Evolutionary conservation across 2,797 vertebrate species (phyloP), one percentile per base, ranked within the genome.

Genomic region (Thalassophryne amazonica): DNA sequence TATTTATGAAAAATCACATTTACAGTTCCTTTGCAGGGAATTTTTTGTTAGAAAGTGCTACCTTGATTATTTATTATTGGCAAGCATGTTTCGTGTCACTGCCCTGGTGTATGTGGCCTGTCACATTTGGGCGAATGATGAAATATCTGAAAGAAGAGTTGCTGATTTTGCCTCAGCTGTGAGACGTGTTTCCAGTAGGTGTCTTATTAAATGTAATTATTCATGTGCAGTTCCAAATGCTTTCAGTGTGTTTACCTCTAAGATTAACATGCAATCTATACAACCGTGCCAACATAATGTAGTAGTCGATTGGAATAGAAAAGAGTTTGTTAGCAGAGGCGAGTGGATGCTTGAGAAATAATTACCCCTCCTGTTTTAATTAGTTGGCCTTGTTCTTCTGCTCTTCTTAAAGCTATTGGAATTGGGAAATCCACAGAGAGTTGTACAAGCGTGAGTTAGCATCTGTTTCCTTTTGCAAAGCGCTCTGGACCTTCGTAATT

Each of bases 361-460:
- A 72, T 69, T 62, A 67, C 60, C 33, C 45, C 2, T 58, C 8
- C 13, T 14, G 19, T 35, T 41, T 53, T 80, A 78, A 85, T 85
- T 76, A 73, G 71, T 69, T 59, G 66, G 60, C 60, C 60, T 60
- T 41, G 33, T 50, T 67, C 30, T 24, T 57, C 22, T 52, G 9
- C 36, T 42, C 49, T 41, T 28, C 43, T 60, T 41, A 49, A 55
- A 54, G 36, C 62, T 57, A 60, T 58, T 43, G 1, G 48, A 49
- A 34, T 27, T 7, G 13, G 21, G 18, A 50, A 63, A 32, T 37
- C 74, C 62, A 23, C 0, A 1, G 63, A 63, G 69, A 14, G 31
- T 23, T 63, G 38, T 41, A 38, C 59, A 47, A 45, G 45, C n/a
- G 11, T 43, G 49, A 28, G 41, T 79, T 60, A 76, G 56, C 69